Evolutionary conservation across 2,797 vertebrate species (phyloP).

Genomic region (Propithecus deckenii): DNA sequence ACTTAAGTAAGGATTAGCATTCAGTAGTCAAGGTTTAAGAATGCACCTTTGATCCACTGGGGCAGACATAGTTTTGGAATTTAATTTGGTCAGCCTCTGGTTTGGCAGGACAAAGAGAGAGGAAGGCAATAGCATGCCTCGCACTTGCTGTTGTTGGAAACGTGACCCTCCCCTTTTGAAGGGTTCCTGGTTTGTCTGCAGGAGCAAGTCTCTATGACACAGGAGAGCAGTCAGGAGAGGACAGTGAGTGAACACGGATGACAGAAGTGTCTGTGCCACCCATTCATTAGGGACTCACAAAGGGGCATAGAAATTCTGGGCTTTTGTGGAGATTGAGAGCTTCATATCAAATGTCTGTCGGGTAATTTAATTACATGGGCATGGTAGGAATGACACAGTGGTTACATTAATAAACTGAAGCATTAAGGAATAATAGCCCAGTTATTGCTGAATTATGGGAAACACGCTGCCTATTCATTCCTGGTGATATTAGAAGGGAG

Average conservation of each 20-base stretch:
- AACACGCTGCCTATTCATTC: slow-evolving; percentile 79
- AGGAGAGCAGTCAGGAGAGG: slow-evolving; percentile 68
- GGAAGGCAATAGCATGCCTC: slow-evolving; percentile 60
- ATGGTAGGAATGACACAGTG: slow-evolving; percentile 79
- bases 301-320: slow-evolving; percentile 76
- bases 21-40: slow-evolving; percentile 39
- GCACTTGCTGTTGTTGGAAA: slow-evolving; percentile 60
- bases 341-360: slow-evolving; percentile 75
- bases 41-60: background rate
- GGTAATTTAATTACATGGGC: slow-evolving; percentile 79
- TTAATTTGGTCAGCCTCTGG: slow-evolving; percentile 56
- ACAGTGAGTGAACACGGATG: slow-evolving; percentile 69
- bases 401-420: slow-evolving; percentile 80
- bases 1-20: slow-evolving; percentile 49
- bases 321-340: slow-evolving; percentile 69
- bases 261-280: slow-evolving; percentile 75
- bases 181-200: slow-evolving; percentile 17
- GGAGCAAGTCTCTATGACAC: slow-evolving; percentile 46
- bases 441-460: slow-evolving; percentile 81
- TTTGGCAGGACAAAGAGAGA: slow-evolving; percentile 53
- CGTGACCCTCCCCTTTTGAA: slow-evolving; percentile 51
- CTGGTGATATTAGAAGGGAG: slow-evolving; percentile 69
- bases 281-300: slow-evolving; percentile 78
- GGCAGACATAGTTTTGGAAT: slow-evolving; percentile 46
- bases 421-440: slow-evolving; percentile 81